A percentile compares a stretch with the other conserved stretches of the same genome.
Conservation (phyloP, 2,113 vertebrate species). For the Procavia capensis region DNA sequence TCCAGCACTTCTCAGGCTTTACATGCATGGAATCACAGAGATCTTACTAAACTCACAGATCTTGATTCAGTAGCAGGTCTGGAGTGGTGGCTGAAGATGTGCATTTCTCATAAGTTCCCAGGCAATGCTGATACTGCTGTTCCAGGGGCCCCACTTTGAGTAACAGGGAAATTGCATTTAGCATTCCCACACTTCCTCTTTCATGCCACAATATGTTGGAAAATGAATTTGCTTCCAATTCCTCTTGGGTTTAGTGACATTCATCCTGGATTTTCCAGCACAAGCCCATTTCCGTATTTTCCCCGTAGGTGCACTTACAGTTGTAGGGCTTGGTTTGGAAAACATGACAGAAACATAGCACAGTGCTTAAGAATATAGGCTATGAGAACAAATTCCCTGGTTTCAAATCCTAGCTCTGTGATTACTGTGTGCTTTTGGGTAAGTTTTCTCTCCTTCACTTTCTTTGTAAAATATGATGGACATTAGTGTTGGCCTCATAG, state of each 20-base stretch:
- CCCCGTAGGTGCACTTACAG: not conserved
- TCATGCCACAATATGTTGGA: not conserved
- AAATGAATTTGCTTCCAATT: not conserved
- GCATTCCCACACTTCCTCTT: fast-evolving
- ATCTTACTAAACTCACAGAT: not conserved
- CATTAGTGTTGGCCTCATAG: not conserved
- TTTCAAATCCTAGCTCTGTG: not conserved
- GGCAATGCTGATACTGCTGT: not conserved
- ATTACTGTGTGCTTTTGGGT: not conserved
- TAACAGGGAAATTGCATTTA: not conserved
- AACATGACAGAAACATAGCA: not conserved
- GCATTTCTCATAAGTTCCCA: not conserved
- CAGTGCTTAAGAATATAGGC: not conserved
- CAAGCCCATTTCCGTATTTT: not conserved
- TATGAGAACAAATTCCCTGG: not conserved
- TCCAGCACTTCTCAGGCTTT: not conserved
- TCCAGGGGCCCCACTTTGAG: not conserved
- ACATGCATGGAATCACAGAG: not conserved
- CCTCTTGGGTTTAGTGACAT: not conserved
- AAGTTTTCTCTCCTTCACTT: not conserved
- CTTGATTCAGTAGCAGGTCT: not conserved
- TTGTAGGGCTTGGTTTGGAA: not conserved
- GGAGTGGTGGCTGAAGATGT: not conserved
- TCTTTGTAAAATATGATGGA: not conserved
- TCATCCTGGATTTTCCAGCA: not conserved